Conservation (phyloP, 2,113 vertebrate species). For the Leucoraja erinaceus region DNA sequence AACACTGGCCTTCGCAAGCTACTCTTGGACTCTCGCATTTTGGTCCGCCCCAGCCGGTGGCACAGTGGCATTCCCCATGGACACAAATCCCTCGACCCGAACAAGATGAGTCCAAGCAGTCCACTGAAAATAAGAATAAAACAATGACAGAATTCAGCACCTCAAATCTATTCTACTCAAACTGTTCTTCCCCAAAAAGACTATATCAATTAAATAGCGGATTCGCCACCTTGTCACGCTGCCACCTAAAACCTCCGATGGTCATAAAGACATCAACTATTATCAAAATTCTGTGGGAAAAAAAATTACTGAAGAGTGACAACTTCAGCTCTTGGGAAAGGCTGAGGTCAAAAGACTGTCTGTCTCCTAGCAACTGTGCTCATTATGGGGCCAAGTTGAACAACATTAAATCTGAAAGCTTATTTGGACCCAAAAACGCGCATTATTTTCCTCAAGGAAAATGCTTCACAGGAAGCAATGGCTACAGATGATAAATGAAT, state of each 20-base stretch:
- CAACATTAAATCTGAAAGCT: not conserved
- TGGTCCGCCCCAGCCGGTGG: slow-evolving; percentile 86
- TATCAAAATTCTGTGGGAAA: not conserved
- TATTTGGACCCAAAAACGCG: not conserved
- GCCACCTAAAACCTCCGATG: not conserved
- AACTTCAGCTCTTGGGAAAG: not conserved
- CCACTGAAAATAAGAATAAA: slow-evolving; percentile 61
- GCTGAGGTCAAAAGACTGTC: not conserved
- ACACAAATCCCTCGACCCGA: slow-evolving; percentile 87
- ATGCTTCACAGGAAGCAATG: not conserved
- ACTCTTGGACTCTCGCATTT: slow-evolving; percentile 84
- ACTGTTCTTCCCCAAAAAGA: not conserved
- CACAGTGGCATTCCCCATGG: slow-evolving; percentile 90
- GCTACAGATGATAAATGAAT: not conserved
- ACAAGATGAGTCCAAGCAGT: slow-evolving; percentile 93
- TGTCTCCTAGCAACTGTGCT: not conserved
- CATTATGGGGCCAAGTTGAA: not conserved
- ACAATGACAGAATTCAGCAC: not conserved
- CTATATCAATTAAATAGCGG: not conserved
- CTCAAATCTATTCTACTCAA: not conserved
- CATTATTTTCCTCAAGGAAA: not conserved
- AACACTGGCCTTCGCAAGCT: slow-evolving; percentile 92
- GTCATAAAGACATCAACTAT: not conserved
- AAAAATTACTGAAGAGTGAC: not conserved
- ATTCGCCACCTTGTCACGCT: not conserved